Percentiles rank a stretch among this genome's conserved stretches.
Conservation (phyloP, 2,797 vertebrate species). For the Pipistrellus nathusii region DNA sequence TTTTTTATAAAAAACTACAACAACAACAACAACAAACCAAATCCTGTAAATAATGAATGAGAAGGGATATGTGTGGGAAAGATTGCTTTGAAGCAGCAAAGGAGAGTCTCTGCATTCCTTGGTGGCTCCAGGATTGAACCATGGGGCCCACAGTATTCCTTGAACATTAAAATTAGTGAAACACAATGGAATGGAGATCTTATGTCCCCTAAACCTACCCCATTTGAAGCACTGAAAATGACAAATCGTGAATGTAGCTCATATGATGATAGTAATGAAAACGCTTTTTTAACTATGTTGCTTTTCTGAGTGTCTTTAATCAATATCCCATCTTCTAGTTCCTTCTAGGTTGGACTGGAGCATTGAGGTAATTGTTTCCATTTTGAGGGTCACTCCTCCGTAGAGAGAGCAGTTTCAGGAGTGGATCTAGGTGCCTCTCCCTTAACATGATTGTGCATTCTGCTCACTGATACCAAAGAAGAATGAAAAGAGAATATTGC, state of each 20-base stretch:
- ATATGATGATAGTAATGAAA: not conserved
- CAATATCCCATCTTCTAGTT: not conserved
- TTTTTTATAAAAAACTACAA: no score
- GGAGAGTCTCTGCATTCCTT: not conserved
- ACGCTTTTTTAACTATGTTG: not conserved
- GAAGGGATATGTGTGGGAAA: not conserved
- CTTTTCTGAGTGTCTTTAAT: not conserved
- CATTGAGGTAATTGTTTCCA: not conserved
- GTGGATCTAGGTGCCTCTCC: not conserved
- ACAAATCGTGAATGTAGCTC: not conserved
- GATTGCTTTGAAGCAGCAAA: not conserved
- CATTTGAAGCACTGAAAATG: not conserved
- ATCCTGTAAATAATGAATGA: not conserved
- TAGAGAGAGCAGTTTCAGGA: not conserved
- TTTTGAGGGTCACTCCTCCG: not conserved
- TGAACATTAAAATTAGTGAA: slow-evolving; percentile 9
- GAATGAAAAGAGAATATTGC: not conserved
- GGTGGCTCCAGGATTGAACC: not conserved
- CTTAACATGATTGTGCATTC: not conserved
- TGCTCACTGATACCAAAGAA: not conserved
- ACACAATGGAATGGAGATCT: not conserved
- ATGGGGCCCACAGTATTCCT: not conserved
- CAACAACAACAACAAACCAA: no score
- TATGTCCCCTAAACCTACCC: not conserved
- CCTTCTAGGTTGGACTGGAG: not conserved